Evolutionary conservation across 2,113 vertebrate species (phyloP).

Genomic region (Sardina pilchardus): DNA sequence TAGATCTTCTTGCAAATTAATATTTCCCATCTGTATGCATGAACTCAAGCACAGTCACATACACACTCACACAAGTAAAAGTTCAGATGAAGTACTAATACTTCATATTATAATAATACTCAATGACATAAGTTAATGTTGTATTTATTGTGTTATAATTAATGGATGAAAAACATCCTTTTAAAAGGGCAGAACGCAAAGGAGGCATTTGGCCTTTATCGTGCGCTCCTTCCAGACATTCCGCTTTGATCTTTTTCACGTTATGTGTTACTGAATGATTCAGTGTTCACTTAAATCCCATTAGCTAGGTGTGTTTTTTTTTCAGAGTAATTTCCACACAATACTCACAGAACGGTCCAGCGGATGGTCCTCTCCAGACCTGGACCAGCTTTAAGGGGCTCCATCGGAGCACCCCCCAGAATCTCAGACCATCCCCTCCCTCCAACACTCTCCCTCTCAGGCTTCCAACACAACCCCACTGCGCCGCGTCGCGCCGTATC

Average conservation of each 20-base stretch:
- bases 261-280: neutral
- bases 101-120: too few species aligned
- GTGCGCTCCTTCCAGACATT: neutral
- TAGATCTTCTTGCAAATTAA: neutral
- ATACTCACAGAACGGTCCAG: neutral
- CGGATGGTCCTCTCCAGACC: neutral
- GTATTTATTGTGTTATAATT: neutral
- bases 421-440: neutral
- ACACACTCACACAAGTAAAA: neutral
- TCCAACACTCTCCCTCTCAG: neutral
- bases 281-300: neutral
- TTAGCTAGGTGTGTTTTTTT: neutral
- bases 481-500: slow-evolving; percentile 44
- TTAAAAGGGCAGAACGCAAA: too few species aligned
- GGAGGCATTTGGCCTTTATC: neutral
- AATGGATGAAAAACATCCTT: neutral
- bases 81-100: neutral
- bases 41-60: neutral
- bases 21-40: neutral
- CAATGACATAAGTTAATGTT: too few species aligned
- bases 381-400: neutral
- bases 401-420: neutral
- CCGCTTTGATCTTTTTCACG: neutral
- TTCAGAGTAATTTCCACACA: neutral
- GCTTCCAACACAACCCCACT: neutral